Base-by-base conservation (phyloP, 1,140 invertebrate species). In the Wiebesia pumilae region DNA sequence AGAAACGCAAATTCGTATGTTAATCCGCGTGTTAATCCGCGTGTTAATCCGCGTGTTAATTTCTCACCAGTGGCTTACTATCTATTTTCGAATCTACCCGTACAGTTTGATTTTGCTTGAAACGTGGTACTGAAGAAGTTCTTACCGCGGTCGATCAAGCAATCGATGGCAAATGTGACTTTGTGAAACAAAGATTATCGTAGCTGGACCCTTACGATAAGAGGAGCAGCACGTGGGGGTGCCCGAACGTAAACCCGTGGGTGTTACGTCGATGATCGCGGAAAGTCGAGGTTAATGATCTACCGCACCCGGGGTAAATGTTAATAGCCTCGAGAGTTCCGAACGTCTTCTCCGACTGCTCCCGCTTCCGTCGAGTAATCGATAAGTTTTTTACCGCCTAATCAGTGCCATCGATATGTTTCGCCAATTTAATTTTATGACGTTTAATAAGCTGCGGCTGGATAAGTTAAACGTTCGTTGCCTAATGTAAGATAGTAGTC, bases 281-380 rank as follows among this genome's bases (percentile, higher is more conserved):
- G 47, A 83, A 77, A 83, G 33, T 62, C 69, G 71, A 82, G 69
- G 33, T 58, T 75, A 82, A 38, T 71, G 24, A 38, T 65, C n/a
- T 47, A 69, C 3, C 14, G 12, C 30, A 33, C 33, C 3, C n/a
- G 30, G 7, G 30, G 12, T 65, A 65, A 33, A 69, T 69, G 2
- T 35, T 35, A 71, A 71, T 71, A 71, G 35, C 30, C 33, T 71
- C 69, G 35, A 38, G 33, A 38, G 3, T 16, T 2, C 69, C 40
- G 38, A 71, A 71, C 3, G 58, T 62, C 58, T 27, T 4, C 58
- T 62, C 27, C 3, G 58, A 24, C 27, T 27, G n/a, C 51, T 54
- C 3, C 2, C 24, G 27, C 58, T 27, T 62, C 58, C 58, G 21
- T 62, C 58, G 58, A 62, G 3, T 62, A 62, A 38, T 38, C 67